Percentiles rank a stretch among this genome's conserved stretches.
phyloP scores from a whole-genome alignment of 2,113 vertebrate genomes.

The Telmatochromis bifrenatus region DNA sequence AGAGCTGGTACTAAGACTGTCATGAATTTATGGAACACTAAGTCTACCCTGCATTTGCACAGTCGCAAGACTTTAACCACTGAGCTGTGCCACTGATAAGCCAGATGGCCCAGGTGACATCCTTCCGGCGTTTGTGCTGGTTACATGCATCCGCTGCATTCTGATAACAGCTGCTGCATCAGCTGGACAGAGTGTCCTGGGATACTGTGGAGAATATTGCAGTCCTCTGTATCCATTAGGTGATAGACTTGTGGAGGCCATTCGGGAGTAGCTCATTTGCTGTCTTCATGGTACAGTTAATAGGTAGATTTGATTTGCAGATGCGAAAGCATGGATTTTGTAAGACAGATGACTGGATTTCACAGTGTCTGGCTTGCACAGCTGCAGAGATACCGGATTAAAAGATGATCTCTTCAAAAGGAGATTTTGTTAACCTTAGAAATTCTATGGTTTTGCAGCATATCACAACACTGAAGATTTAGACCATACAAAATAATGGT shows the following conservation, averaged over 20 bases:
- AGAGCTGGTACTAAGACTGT: neutral
- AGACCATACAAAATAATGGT: neutral
- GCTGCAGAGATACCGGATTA: constrained; percentile 3
- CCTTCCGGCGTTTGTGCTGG: constrained; percentile 14
- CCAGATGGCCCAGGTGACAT: constrained; percentile 35
- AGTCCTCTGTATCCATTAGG: constrained; percentile 23
- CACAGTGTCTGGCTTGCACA: constrained; percentile 13
- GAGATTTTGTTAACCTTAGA: neutral
- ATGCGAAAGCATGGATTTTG: constrained; percentile 18
- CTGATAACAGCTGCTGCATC: constrained; percentile 43
- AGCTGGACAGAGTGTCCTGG: constrained; percentile 23
- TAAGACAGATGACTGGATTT: constrained; percentile 36
- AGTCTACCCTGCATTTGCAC: neutral
- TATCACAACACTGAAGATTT: neutral
- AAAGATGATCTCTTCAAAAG: neutral
- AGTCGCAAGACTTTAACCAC: neutral
- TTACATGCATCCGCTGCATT: constrained; percentile 12
- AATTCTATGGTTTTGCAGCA: neutral
- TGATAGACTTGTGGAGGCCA: neutral
- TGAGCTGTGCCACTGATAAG: neutral
- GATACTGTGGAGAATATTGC: neutral
- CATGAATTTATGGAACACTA: neutral
- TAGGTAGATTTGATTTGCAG: constrained; percentile 35
- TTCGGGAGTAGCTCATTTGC: constrained; percentile 29
- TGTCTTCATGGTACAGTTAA: constrained; percentile 23